Evolutionary conservation across 2,888 invertebrate genomes (phyloP).

Genomic region (Luperina nickerlii): DNA sequence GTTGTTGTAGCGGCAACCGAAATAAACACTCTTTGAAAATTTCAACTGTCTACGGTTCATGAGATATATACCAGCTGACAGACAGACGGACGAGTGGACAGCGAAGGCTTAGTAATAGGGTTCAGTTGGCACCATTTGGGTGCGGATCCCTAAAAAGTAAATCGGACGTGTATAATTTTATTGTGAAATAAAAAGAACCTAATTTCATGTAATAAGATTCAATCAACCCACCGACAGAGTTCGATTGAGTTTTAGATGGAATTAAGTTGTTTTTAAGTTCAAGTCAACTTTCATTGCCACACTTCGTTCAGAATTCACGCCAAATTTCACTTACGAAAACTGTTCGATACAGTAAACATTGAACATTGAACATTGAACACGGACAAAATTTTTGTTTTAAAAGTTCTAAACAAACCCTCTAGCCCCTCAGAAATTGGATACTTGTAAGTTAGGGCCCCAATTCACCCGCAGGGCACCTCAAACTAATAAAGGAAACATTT

Average conservation of each 20-base stretch:
- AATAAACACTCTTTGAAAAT: too few relatives aligned
- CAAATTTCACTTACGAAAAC: constrained; percentile 19
- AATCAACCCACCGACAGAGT: neutral
- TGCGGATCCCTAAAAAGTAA: neutral
- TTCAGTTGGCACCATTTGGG: too few relatives aligned
- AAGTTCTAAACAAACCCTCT: constrained; percentile 51
- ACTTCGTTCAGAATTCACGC: neutral
- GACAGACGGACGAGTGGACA: too few relatives aligned
- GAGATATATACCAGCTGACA: too few relatives aligned
- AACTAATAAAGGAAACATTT: constrained; percentile 73
- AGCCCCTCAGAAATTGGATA: constrained; percentile 53
- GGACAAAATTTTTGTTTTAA: constrained; percentile 43
- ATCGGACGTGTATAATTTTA: neutral
- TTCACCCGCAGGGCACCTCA: constrained; percentile 61
- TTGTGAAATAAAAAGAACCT: neutral
- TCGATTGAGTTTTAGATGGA: neutral
- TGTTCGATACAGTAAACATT: constrained; percentile 34
- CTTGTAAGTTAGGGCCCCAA: constrained; percentile 53
- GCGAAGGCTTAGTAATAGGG: too few relatives aligned
- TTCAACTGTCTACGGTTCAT: too few relatives aligned
- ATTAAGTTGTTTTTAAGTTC: neutral
- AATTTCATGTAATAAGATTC: neutral
- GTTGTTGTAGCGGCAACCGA: too few relatives aligned
- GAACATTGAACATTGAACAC: constrained; percentile 45
- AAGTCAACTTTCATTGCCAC: neutral